Evolutionary conservation across 2,113 vertebrate species (phyloP), one percentile per base, ranked within the genome.

Genomic region (Rhagologus leucostigma): DNA sequence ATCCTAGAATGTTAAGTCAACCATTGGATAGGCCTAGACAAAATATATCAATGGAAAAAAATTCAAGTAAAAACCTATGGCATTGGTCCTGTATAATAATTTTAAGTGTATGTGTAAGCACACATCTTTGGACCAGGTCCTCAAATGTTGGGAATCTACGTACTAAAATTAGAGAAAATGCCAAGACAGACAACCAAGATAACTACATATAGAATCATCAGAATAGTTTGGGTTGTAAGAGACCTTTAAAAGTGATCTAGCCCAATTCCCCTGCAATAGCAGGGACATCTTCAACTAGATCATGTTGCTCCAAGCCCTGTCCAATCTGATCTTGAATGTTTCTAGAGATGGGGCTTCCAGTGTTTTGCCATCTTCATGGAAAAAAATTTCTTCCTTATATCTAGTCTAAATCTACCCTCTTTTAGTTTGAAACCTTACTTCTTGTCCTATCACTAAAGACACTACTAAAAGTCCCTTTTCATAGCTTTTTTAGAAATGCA

Each of bases 1-100:
- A 81, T 60, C 37, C 63, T 75, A 67, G n/a, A 84, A 41, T 82
- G 26, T 82, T 94, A 94, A 94, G 82, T 95, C 83, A 83, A 35
- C 52, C 37, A 87, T 12, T n/a, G 49, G 29, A 30, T 73, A 89
- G 46, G 37, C 67, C 82, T 94, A 91, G 86, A 80, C 47, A 75
- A 30, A 92, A 57, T 26, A 93, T 57, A 90, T 84, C 60, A 77
- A 52, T 81, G 67, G 46, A 89, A 95, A 90, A 90, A 92, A 94
- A 70, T 37, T 91, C 68, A 95, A 95, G 70, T 88, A 78, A 96
- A 95, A 84, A 27, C 17, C 6, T 37, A 44, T 91, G 53, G 22
- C 8, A 16, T 37, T 88, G 35, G 44, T 67, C 33, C 30, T 63
- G 44, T 9, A 32, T 47, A 37, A 79, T 75, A 27, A 30, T 30